A percentile compares a stretch with the other conserved stretches of the same genome.
These are phyloP conservation scores for Actinostola sp. DNA, from an alignment of 92 coral and sea anemone species.

Conservation along the genomic window DNA sequence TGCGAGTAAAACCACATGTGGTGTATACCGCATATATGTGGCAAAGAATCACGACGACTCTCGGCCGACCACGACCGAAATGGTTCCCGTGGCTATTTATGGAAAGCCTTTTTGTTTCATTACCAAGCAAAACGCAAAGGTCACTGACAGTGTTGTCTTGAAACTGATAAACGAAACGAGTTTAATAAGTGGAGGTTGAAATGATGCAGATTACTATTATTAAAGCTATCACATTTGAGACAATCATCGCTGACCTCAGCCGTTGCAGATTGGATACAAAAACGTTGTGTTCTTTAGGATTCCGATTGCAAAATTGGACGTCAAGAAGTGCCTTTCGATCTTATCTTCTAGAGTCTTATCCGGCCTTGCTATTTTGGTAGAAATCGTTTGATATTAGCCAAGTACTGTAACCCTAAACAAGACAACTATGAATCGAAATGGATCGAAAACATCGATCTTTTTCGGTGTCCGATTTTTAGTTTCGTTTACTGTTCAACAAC, in stretches of 20 bases:
- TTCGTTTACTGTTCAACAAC: neutral
- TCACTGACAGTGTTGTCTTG: neutral
- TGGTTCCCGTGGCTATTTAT: conserved; percentile 1
- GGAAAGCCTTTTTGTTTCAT: neutral
- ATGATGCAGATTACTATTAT: neutral
- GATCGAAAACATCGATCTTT: too few species aligned
- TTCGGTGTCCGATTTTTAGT: neutral
- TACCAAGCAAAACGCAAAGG: conserved; percentile 1
- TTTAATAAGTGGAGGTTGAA: conserved; percentile 12
- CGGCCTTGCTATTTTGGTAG: neutral
- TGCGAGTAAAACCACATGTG: conserved; percentile 8
- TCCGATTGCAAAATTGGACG: conserved; percentile 2
- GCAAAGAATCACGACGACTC: conserved; percentile 13
- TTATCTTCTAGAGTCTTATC: conserved; percentile 7
- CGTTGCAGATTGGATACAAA: too few species aligned
- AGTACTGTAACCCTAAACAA: conserved; percentile 9
- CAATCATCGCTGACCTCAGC: neutral
- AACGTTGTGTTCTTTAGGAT: neutral
- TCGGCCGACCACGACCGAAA: neutral
- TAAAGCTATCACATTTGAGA: conserved; percentile 5
- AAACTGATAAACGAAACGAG: conserved; percentile 5
- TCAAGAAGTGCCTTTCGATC: conserved; percentile 25
- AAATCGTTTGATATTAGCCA: conserved; percentile 16
- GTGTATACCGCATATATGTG: too few species aligned
- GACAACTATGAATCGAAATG: too few species aligned